Percentiles rank a stretch among this genome's conserved stretches.
phyloP scores from a whole-genome alignment of 2,888 invertebrate species.

The Lithophane semibrunnea region DNA sequence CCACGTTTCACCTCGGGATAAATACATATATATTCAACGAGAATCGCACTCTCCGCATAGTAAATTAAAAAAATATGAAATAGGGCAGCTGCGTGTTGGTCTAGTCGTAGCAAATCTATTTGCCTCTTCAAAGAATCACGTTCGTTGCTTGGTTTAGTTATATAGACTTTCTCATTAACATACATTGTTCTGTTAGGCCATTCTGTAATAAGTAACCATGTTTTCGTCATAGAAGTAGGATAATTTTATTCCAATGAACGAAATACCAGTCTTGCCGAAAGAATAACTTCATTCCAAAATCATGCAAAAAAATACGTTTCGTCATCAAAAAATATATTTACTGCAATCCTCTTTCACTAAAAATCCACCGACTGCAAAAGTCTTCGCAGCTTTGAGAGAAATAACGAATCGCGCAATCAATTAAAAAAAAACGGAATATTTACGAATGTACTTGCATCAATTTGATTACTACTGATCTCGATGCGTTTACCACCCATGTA shows the following conservation, averaged over 20 bases:
- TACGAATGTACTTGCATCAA: slow-evolving; percentile 20
- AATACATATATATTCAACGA: slow-evolving; percentile 35
- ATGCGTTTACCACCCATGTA: slow-evolving; percentile 14
- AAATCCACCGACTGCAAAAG: neutral
- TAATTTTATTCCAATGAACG: neutral
- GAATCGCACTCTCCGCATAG: slow-evolving; percentile 9
- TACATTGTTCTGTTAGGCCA: slow-evolving; percentile 18
- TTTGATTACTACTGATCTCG: slow-evolving; percentile 13
- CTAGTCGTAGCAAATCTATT: slow-evolving; percentile 8
- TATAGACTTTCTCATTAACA: slow-evolving; percentile 17
- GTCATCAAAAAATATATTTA: neutral
- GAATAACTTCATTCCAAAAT: neutral
- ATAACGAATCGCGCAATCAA: slow-evolving; percentile 1
- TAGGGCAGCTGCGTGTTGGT: slow-evolving; percentile 21
- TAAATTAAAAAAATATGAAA: slow-evolving; percentile 43
- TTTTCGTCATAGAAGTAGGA: neutral
- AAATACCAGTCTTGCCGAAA: neutral
- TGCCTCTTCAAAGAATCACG: neutral
- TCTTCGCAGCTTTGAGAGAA: slow-evolving; percentile 1
- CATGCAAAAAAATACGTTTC: neutral
- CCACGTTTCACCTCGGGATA: slow-evolving; percentile 10
- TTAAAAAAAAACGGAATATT: slow-evolving; percentile 11
- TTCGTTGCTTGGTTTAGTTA: neutral
- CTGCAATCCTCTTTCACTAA: neutral
- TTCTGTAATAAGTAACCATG: neutral